phyloP scores from a whole-genome alignment of 1,140 invertebrate species.

The Saccostrea glomerata region DNA sequence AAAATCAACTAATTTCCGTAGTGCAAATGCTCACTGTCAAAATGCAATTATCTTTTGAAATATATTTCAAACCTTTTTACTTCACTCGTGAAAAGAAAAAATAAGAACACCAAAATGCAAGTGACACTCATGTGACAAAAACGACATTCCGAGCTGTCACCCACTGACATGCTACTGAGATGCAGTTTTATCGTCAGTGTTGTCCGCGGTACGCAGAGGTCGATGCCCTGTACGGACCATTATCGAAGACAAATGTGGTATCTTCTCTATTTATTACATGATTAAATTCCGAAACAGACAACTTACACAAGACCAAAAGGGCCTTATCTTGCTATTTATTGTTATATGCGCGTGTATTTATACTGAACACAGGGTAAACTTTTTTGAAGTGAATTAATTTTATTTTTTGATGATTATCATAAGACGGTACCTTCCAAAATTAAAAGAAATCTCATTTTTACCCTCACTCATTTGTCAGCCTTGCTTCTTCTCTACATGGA shows the following conservation, averaged over 20 bases:
- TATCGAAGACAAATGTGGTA: neutral
- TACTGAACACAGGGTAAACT: no score
- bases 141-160: neutral
- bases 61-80: neutral
- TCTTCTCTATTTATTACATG: neutral
- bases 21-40: neutral
- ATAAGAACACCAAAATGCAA: no score
- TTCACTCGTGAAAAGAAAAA: neutral
- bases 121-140: no score
- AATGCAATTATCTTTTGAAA: neutral
- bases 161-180: neutral
- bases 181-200: neutral
- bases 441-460: no score
- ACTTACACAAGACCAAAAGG: neutral
- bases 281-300: neutral
- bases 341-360: no score
- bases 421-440: no score
- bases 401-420: no score
- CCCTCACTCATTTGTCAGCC: no score
- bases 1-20: neutral
- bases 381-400: no score
- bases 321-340: no score
- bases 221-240: neutral
- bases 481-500: no score
- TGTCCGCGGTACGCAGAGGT: neutral